A percentile compares a stretch with the other conserved stretches of the same genome.
These are phyloP conservation scores for Pelecanus crispus DNA, from an alignment of 2,113 vertebrate species.

Conservation along the genomic window DNA sequence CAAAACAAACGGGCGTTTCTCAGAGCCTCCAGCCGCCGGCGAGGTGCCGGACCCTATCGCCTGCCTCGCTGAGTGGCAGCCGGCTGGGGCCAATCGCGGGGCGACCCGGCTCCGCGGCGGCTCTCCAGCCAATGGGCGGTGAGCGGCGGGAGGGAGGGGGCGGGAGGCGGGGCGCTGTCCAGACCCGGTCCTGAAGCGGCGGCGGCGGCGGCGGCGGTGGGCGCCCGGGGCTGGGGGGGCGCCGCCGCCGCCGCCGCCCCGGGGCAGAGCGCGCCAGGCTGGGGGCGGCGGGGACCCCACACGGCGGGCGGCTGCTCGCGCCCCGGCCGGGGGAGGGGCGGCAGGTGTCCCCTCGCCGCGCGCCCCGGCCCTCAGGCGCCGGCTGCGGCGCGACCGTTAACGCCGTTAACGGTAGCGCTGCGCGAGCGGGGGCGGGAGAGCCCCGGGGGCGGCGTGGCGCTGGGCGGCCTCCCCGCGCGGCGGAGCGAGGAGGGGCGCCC, in stretches of 20 bases:
- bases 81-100: neutral
- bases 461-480: no score
- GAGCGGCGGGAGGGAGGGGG: neutral
- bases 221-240: neutral
- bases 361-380: no score
- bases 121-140: neutral
- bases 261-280: neutral
- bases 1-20: neutral
- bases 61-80: neutral
- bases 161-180: conserved; percentile 24
- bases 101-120: neutral
- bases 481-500: no score
- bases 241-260: neutral
- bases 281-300: neutral
- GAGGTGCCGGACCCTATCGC: neutral
- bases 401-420: neutral
- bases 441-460: neutral
- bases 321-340: neutral
- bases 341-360: neutral
- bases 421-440: no score
- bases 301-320: no score
- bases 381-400: neutral
- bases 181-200: conserved; percentile 7
- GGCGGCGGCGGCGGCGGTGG: neutral
- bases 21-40: neutral